Conservation (phyloP, 2,797 vertebrate species). For the Tadarida brasiliensis region DNA sequence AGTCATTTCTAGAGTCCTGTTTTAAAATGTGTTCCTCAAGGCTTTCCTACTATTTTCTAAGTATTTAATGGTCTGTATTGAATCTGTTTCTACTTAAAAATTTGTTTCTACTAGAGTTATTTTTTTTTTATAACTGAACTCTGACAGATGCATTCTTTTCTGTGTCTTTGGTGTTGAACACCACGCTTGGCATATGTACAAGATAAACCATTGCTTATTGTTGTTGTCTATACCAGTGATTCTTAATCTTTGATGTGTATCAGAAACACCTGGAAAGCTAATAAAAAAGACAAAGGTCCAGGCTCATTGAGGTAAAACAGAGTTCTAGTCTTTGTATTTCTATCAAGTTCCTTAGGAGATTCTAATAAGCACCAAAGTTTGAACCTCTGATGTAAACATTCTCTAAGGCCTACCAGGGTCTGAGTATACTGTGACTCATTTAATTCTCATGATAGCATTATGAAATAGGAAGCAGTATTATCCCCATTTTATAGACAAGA, state of each 20-base stretch:
- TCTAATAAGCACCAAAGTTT: not conserved
- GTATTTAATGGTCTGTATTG: not conserved
- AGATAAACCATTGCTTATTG: not conserved
- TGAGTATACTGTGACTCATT: not conserved
- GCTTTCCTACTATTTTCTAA: not conserved
- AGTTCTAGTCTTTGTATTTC: not conserved
- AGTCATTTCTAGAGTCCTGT: not conserved
- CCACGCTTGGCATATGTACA: not conserved
- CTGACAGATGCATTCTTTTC: not conserved
- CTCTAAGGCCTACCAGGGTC: not conserved
- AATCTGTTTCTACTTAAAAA: constrained; percentile 7
- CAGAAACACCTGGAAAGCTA: not conserved
- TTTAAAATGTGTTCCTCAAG: not conserved
- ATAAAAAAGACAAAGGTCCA: not conserved
- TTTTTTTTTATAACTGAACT: not conserved
- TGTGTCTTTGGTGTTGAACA: not conserved
- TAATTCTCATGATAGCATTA: not conserved
- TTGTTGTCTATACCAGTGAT: not conserved
- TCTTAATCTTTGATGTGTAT: not conserved
- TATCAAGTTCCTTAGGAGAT: not conserved
- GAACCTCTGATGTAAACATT: not conserved
- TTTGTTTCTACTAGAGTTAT: not conserved
- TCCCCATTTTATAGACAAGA: not conserved
- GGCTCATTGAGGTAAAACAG: not conserved
- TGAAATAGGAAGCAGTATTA: not conserved